phyloP scores from a whole-genome alignment of 1,140 invertebrate genomes.

The Palaemon carinicauda region DNA sequence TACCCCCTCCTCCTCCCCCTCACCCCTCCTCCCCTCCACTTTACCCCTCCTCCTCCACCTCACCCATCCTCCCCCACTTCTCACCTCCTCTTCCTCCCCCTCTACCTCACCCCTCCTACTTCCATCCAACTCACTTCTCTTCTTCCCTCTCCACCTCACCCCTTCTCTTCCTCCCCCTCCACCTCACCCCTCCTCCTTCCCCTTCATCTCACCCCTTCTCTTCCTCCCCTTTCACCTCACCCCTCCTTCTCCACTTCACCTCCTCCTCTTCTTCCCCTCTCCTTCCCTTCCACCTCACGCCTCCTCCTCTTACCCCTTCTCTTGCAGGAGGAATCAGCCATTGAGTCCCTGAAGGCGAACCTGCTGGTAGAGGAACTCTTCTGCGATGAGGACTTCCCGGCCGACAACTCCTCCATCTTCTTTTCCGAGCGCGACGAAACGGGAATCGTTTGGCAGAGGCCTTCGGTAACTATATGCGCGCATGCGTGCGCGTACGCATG shows the following conservation, averaged over 20 bases:
- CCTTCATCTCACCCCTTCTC: neutral
- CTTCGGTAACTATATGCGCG: too few species aligned
- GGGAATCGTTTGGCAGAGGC: conserved; percentile 67
- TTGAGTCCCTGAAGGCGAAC: conserved; percentile 50
- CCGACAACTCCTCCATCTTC: conserved; percentile 65
- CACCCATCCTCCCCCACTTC: too few species aligned
- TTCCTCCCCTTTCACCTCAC: neutral
- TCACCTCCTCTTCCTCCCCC: too few species aligned
- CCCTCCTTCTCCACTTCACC: neutral
- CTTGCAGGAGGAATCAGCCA: conserved; percentile 45
- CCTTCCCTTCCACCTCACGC: neutral
- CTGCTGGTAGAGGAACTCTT: conserved; percentile 62
- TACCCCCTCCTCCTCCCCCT: too few species aligned
- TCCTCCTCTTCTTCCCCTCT: neutral
- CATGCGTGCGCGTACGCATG: too few species aligned
- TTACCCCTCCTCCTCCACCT: too few species aligned
- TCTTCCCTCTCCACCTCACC: too few species aligned
- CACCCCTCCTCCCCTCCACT: too few species aligned
- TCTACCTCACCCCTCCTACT: too few species aligned
- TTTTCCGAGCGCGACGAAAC: conserved; percentile 63
- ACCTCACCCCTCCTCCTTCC: neutral
- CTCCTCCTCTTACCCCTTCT: neutral
- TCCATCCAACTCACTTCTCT: too few species aligned
- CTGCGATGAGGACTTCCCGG: conserved; percentile 69
- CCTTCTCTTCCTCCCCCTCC: too few species aligned